Evolutionary conservation across 2,797 vertebrate genomes (phyloP), one percentile per base, ranked within the genome.

Genomic region (Eremophila alpestris): DNA sequence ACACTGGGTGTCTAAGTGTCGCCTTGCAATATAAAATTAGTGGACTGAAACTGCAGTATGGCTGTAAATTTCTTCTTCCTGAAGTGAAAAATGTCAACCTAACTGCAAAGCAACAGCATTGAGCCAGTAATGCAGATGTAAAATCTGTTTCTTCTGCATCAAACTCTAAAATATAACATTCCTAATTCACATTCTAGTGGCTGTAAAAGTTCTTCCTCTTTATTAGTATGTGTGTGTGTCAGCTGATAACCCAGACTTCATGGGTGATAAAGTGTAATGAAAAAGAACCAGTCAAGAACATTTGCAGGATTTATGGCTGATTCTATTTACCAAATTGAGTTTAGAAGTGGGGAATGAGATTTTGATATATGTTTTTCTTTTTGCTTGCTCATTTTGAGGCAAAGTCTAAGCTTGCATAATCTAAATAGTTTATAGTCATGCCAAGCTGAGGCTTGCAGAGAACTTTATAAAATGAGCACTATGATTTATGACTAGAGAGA

Each of bases 261-360:
- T 19, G 55, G 55, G 36, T 77, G 54, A 90, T 90, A 65, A 90
- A 90, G 34, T 75, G 78, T 62, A 84, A 90, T 83, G 71, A 75
- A 82, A 94, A 92, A 84, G 40, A 89, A 26, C 21, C 29, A 81
- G 29, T 48, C 34, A 67, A 62, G 54, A 89, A 58, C 54, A 82
- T 73, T 90, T 96, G 55, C 43, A 71, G 80, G 59, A 92, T 92
- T 94, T 90, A 76, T 91, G 38, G 22, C 52, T 87, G 40, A 16
- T 74, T 84, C 70, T 91, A 10, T 90, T 89, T 84, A 69, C 41
- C 52, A 80, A 84, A 84, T 76, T 67, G 89, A 89, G 30, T 65
- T 63, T 89, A 38, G 21, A 77, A 89, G 29, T 40, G 30, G 8
- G 16, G 30, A 85, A 85, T 69, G 48, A 86, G 40, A 17, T 83